Percentiles rank a stretch among this genome's conserved stretches.
Evolutionary conservation across 2,888 invertebrate species (phyloP).

Genomic region (Chymomyza fuscimana): DNA sequence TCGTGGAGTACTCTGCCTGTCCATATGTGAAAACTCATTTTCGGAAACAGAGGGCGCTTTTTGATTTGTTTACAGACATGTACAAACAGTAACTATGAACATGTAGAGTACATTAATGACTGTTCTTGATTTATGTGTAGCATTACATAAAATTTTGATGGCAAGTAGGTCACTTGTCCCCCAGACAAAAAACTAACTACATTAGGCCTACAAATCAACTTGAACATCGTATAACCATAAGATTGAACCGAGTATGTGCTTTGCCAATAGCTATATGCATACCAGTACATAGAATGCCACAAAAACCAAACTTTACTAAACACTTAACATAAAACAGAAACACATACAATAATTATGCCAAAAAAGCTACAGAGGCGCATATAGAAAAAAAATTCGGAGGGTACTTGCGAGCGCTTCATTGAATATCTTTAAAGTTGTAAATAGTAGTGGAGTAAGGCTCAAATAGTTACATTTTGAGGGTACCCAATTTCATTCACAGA

Average conservation of each 20-base stretch:
- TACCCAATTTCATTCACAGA: no score
- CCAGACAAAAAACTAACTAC: slow-evolving; percentile 9
- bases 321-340: slow-evolving; percentile 23
- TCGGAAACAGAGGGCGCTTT: slow-evolving; percentile 55
- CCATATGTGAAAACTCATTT: slow-evolving; percentile 64
- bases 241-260: background rate
- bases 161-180: slow-evolving; percentile 71
- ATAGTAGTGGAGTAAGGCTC: no score
- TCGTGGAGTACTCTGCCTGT: slow-evolving; percentile 34
- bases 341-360: slow-evolving; percentile 61
- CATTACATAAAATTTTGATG: slow-evolving; percentile 1
- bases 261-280: slow-evolving; percentile 3
- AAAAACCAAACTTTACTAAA: slow-evolving; percentile 10
- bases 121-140: slow-evolving; percentile 65
- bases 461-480: no score
- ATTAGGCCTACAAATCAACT: background rate
- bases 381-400: no score
- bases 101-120: slow-evolving; percentile 52
- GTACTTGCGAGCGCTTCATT: no score
- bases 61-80: slow-evolving; percentile 34
- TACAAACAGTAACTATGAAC: slow-evolving; percentile 4
- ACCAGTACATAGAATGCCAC: slow-evolving; percentile 60
- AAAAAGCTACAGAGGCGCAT: slow-evolving; percentile 42
- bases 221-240: background rate
- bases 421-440: no score